Evolutionary conservation across 2,888 invertebrate species (phyloP).

Genomic region (Parnassius orleans): DNA sequence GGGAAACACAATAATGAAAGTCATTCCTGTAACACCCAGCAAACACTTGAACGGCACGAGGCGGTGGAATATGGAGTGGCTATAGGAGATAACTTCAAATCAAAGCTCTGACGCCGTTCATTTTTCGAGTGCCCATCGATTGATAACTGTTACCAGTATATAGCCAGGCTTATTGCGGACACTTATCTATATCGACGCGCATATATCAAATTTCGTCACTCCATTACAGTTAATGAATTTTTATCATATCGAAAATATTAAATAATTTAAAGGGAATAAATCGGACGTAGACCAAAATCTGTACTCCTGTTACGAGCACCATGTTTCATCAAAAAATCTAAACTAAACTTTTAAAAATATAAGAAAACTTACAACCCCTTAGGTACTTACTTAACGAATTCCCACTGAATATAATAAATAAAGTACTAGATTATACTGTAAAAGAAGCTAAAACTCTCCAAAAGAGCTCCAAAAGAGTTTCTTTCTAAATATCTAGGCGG

Average conservation of each 20-base stretch:
- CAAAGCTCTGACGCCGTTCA: slow-evolving; percentile 58
- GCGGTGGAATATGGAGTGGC: slow-evolving; percentile 15
- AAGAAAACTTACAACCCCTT: too few relatives aligned
- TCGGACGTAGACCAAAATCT: too few relatives aligned
- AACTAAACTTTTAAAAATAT: too few relatives aligned
- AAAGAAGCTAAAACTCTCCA: too few relatives aligned
- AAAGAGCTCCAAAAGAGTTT: too few relatives aligned
- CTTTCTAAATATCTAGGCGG: too few relatives aligned
- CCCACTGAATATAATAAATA: too few relatives aligned
- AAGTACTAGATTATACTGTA: too few relatives aligned
- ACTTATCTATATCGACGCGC: slow-evolving; percentile 8
- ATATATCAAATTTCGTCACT: slow-evolving; percentile 18
- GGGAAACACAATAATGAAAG: neutral
- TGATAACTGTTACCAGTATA: slow-evolving; percentile 33
- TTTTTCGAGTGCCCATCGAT: slow-evolving; percentile 24
- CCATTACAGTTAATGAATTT: slow-evolving; percentile 18
- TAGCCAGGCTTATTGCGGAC: slow-evolving; percentile 32
- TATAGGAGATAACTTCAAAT: slow-evolving; percentile 38
- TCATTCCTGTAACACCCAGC: slow-evolving; percentile 11
- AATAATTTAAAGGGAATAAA: too few relatives aligned
- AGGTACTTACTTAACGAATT: too few relatives aligned
- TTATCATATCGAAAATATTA: neutral
- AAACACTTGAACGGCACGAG: slow-evolving; percentile 14
- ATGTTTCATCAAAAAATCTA: too few relatives aligned
- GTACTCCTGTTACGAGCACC: too few relatives aligned